Conservation (phyloP, 2,888 invertebrate species). For the Trypoxylon attenuatum region DNA sequence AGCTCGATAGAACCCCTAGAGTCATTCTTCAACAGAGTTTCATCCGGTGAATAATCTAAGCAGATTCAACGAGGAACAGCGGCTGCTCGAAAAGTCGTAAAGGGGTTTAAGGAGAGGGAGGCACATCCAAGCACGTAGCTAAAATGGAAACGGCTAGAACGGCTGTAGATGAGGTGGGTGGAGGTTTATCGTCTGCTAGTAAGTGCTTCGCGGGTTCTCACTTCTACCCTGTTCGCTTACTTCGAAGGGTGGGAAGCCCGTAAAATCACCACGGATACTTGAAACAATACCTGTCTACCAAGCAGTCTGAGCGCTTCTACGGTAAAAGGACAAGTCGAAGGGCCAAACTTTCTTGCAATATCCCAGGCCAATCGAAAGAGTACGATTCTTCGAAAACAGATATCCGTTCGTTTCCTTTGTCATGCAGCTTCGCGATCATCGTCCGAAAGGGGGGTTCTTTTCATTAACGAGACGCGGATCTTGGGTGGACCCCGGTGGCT, state of each 20-base stretch:
- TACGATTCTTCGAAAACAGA: constrained; percentile 22
- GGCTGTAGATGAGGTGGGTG: constrained; percentile 49
- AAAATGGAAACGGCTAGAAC: constrained; percentile 60
- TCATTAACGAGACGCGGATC: constrained; percentile 61
- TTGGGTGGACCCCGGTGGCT: constrained; percentile 37
- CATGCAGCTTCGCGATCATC: constrained; percentile 37
- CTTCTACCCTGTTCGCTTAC: constrained; percentile 33
- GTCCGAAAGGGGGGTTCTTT: constrained; percentile 43
- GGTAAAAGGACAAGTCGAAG: not conserved
- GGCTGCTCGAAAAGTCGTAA: constrained; percentile 61
- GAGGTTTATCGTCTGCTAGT: constrained; percentile 60
- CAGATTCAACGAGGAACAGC: constrained; percentile 23
- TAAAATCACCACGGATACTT: constrained; percentile 64
- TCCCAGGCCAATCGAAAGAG: constrained; percentile 3
- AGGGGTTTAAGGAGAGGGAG: constrained; percentile 46
- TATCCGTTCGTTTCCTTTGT: constrained; percentile 13
- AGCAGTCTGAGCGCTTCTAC: not conserved
- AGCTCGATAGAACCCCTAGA: no score
- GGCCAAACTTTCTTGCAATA: not conserved
- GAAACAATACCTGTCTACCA: constrained; percentile 37
- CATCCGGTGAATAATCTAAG: constrained; percentile 27
- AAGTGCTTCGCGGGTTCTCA: constrained; percentile 62
- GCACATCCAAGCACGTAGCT: constrained; percentile 54
- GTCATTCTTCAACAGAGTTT: constrained; percentile 1
- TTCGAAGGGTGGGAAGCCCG: constrained; percentile 20